Evolutionary conservation across 2,113 vertebrate genomes (phyloP).

Genomic region (Dunckerocampus dactyliophorus): DNA sequence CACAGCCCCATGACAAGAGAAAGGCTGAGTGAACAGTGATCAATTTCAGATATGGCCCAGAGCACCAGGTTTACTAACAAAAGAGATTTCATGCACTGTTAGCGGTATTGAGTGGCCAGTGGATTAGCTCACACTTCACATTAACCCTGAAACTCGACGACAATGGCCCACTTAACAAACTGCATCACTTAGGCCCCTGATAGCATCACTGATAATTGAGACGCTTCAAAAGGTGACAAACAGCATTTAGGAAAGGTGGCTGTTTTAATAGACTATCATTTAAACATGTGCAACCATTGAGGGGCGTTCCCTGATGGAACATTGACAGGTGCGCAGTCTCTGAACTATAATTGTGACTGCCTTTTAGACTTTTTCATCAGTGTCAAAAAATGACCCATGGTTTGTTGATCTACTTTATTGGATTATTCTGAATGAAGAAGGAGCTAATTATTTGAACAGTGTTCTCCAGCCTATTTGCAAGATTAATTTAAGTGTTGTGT

Average conservation of each 20-base stretch:
- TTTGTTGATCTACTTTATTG: slow-evolving; percentile 9
- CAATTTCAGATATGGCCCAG: slow-evolving; percentile 69
- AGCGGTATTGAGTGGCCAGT: slow-evolving; percentile 70
- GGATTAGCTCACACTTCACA: slow-evolving; percentile 70
- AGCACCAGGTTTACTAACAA: slow-evolving; percentile 69
- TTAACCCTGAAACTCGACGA: slow-evolving; percentile 61
- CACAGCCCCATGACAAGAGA: slow-evolving; percentile 41
- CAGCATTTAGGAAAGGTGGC: not conserved
- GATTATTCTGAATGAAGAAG: slow-evolving; percentile 49
- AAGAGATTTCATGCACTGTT: slow-evolving; percentile 73
- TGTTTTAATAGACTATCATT: not conserved
- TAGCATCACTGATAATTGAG: slow-evolving; percentile 63
- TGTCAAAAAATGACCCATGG: too few relatives aligned
- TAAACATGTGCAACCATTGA: not conserved
- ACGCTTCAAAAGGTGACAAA: slow-evolving; percentile 32
- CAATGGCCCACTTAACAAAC: slow-evolving; percentile 64
- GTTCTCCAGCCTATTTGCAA: slow-evolving; percentile 17
- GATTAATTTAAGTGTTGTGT: slow-evolving; percentile 30
- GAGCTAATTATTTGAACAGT: slow-evolving; percentile 55
- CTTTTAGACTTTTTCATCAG: too few relatives aligned
- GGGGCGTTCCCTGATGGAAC: too few relatives aligned
- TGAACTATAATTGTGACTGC: too few relatives aligned
- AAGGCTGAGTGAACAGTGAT: slow-evolving; percentile 52
- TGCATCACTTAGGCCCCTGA: slow-evolving; percentile 50
- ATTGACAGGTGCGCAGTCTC: not conserved